Conservation (phyloP, 2,888 invertebrate genomes). For the Nomada fabriciana region DNA sequence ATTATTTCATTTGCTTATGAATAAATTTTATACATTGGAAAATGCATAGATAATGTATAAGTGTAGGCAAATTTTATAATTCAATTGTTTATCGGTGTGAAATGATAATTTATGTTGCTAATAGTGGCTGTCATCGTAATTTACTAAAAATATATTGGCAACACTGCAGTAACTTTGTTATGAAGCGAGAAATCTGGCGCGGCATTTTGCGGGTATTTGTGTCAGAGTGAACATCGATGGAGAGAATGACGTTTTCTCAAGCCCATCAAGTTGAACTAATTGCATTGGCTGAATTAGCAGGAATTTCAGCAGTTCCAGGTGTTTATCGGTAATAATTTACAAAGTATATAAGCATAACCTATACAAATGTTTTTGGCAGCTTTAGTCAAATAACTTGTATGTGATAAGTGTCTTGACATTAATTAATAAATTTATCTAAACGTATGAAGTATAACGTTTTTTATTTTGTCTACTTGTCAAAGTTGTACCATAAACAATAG, state of each 20-base stretch:
- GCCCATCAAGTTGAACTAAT: slow-evolving; percentile 75
- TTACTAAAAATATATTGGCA: slow-evolving; percentile 16
- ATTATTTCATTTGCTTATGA: background rate
- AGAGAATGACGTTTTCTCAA: slow-evolving; percentile 73
- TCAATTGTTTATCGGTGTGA: background rate
- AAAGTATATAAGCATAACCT: slow-evolving; percentile 44
- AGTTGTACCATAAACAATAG: background rate
- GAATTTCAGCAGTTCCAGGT: slow-evolving; percentile 73
- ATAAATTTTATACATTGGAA: background rate
- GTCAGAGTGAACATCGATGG: background rate
- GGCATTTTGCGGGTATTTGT: background rate
- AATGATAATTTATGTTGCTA: background rate
- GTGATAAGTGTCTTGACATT: slow-evolving; percentile 3
- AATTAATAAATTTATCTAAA: background rate
- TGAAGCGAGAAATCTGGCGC: background rate
- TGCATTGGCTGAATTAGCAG: slow-evolving; percentile 77
- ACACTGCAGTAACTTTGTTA: background rate
- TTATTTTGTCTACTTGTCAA: background rate
- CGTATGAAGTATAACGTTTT: background rate
- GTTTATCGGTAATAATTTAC: slow-evolving; percentile 73
- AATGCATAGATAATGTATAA: background rate
- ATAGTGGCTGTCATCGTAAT: background rate
- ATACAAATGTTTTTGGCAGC: background rate
- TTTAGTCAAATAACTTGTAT: background rate
- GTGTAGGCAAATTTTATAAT: background rate